phyloP scores from a whole-genome alignment of 1,140 invertebrate genomes.

The Caerostris extrusa region DNA sequence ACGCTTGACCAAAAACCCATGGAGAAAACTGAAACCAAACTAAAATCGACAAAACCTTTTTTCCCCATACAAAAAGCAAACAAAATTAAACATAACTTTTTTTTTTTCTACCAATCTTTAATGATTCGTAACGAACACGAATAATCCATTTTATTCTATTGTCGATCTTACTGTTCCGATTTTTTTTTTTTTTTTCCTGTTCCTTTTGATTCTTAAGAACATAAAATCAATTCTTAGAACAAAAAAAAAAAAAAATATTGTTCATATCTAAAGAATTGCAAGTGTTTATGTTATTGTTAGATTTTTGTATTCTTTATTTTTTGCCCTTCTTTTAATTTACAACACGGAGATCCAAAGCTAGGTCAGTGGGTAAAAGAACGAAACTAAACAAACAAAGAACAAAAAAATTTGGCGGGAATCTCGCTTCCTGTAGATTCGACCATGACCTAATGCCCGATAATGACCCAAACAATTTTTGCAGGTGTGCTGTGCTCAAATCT shows the following conservation, averaged over 20 bases:
- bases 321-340: constrained; percentile 23
- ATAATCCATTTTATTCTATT: neutral
- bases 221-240: neutral
- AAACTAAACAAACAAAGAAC: neutral
- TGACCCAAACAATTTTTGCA: constrained; percentile 57
- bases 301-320: neutral
- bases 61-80: neutral
- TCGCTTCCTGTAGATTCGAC: constrained; percentile 42
- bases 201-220: neutral
- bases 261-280: neutral
- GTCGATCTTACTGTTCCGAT: neutral
- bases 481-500: constrained; percentile 18
- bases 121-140: neutral
- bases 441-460: constrained; percentile 72
- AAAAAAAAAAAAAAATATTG: neutral
- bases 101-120: neutral
- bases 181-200: neutral
- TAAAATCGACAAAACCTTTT: neutral
- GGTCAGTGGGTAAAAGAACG: constrained; percentile 69
- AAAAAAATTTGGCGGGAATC: neutral
- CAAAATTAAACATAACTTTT: neutral
- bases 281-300: neutral
- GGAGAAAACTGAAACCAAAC: neutral
- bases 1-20: neutral
- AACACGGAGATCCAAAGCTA: neutral